Evolutionary conservation across 1,140 invertebrate species (phyloP), one percentile per base, ranked within the genome.

Genomic region (Nylanderia fulva): DNA sequence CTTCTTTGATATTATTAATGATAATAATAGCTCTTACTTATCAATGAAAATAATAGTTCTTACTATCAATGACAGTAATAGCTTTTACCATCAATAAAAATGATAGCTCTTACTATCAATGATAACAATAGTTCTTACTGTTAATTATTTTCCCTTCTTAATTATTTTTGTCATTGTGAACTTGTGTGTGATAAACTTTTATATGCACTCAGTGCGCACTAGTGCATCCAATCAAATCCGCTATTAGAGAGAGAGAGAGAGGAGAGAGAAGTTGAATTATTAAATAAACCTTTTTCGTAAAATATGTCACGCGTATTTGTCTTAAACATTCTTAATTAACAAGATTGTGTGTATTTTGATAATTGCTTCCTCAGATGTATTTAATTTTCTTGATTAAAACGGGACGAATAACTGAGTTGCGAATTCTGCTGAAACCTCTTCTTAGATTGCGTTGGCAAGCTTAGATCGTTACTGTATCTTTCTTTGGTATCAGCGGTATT

Each of bases 1-100:
- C 36, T 82, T 45, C 60, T 71, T 82, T 36, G 39, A 72, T 60
- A 29, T 54, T n/a, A n/a, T n/a, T n/a, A n/a, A n/a, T n/a, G n/a
- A n/a, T n/a, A n/a, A n/a, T n/a, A n/a, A n/a, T n/a, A n/a, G n/a
- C n/a, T n/a, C n/a, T n/a, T n/a, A n/a, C n/a, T n/a, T n/a, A n/a
- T n/a, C n/a, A n/a, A n/a, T n/a, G n/a, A n/a, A n/a, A n/a, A n/a
- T n/a, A n/a, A n/a, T n/a, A n/a, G n/a, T n/a, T n/a, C n/a, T n/a
- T n/a, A n/a, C n/a, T n/a, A n/a, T n/a, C n/a, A n/a, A n/a, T n/a
- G n/a, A n/a, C n/a, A n/a, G n/a, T n/a, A n/a, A n/a, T n/a, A n/a
- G n/a, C n/a, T n/a, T n/a, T n/a, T n/a, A n/a, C n/a, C n/a, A n/a
- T n/a, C n/a, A n/a, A n/a, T n/a, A n/a, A n/a, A n/a, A n/a, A n/a